Evolutionary conservation across 2,113 vertebrate genomes (phyloP), one percentile per base, ranked within the genome.

Genomic region (Neoarius graeffei): DNA sequence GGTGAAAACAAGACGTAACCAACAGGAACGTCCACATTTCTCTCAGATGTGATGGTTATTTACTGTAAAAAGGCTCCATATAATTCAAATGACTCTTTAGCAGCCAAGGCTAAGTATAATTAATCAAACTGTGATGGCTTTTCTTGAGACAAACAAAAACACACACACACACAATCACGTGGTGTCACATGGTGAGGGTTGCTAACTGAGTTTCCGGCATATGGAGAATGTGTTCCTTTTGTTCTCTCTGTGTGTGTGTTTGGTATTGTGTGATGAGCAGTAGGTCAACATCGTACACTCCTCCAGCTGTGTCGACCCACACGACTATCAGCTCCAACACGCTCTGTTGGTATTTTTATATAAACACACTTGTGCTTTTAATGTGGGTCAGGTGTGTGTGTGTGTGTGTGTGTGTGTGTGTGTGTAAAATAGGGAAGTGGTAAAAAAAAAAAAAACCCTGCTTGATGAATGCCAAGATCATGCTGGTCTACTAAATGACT

Each of bases 291-390:
- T 83, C 69, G 66, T 57, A 42, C 48, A 35, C 81, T 57, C 56
- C 20, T 48, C n/a, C 0, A 54, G n/a, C 77, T 19, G 25, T 8
- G 4, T 59, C 23, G 50, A 81, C 15, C 86, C 80, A 76, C 69
- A 83, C 89, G 19, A 86, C 79, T 88, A 90, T 90, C 83, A 86
- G 76, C 86, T 50, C 20, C 48, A 30, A 62, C 67, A 13, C 81
- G 56, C 52, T 81, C n/a, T 23, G n/a, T 82, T 85, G 82, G 74
- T 71, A 87, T 89, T 27, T 89, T 85, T 69, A 19, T 62, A 27
- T 23, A 74, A 83, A 71, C 85, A 74, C 19, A 50, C 20, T 17
- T 13, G 52, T 54, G 52, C 42, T 42, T 42, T 42, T 42, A 42
- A 42, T 54, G 52, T 54, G 7, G 7, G 52, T 54, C 42, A 3